Evolutionary conservation across 2,888 invertebrate genomes (phyloP), one percentile per base, ranked within the genome.

Genomic region (Platerodrilus igneus): DNA sequence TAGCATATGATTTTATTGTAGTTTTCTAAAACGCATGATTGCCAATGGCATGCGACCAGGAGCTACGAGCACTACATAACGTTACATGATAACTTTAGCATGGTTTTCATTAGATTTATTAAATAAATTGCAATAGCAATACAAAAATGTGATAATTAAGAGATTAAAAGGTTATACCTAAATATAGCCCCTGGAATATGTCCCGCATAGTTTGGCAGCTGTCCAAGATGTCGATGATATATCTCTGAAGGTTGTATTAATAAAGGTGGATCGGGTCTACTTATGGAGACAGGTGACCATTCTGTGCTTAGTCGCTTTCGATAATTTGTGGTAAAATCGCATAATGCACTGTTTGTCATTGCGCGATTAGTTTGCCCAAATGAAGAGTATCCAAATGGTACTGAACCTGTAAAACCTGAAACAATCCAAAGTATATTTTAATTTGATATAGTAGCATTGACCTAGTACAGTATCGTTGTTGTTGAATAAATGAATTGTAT

Each of bases 141-240:
- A n/a, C n/a, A n/a, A n/a, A n/a, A n/a, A n/a, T n/a, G n/a, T n/a
- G n/a, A n/a, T n/a, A n/a, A n/a, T n/a, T n/a, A n/a, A n/a, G n/a
- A n/a, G n/a, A n/a, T n/a, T n/a, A n/a, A n/a, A n/a, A n/a, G n/a
- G n/a, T 20, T 11, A 13, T 43, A 81, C 81, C 83, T 79, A 67
- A 82, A 86, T 53, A 74, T 69, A 39, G 73, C 74, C 10, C 87
- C 87, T 0, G 86, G 87, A 34, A 87, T 81, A 57, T 87, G 86
- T 0, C 86, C 87, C 2, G 78, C 75, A 64, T 87, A 88, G 64
- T 79, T 83, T 1, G 87, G 86, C 50, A 85, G 62, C 71, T 86
- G 76, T 3, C 86, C 85, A 20, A 81, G 74, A 52, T 83, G 79
- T 45, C 78, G 78, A 59, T 81, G 83, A 59, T 87, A 87, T 45